Conservation (phyloP, 1,140 invertebrate genomes). For the Diabrotica undecimpunctata region DNA sequence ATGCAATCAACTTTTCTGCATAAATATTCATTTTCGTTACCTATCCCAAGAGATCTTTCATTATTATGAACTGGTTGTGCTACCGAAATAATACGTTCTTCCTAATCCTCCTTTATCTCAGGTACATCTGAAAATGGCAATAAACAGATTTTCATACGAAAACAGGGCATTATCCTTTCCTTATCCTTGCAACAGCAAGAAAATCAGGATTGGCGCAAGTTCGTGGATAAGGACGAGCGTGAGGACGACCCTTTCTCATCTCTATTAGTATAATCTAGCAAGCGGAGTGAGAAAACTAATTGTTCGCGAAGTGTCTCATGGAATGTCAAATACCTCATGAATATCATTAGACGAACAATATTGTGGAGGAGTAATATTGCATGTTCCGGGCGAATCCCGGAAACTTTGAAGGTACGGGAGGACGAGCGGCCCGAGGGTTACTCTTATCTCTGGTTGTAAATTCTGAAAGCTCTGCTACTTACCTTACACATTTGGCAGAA, state of each 20-base stretch:
- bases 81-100: too few relatives aligned
- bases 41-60: too few relatives aligned
- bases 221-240: neutral
- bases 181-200: neutral
- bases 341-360: slow-evolving; percentile 18
- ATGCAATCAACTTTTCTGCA: too few relatives aligned
- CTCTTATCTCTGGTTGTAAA: neutral
- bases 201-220: slow-evolving; percentile 4
- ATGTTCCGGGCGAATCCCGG: slow-evolving; percentile 4
- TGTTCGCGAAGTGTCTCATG: slow-evolving; percentile 13
- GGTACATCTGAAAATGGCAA: too few relatives aligned
- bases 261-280: slow-evolving; percentile 11
- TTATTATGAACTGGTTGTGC: too few relatives aligned
- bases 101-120: too few relatives aligned
- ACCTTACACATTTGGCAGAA: too few relatives aligned
- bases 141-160: too few relatives aligned
- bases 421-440: neutral
- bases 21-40: too few relatives aligned
- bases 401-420: neutral
- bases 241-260: neutral
- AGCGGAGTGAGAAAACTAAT: slow-evolving; percentile 12
- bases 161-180: neutral
- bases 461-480: too few relatives aligned
- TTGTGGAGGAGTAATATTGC: slow-evolving; percentile 8
- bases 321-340: slow-evolving; percentile 17